These are phyloP conservation scores for Paramacrobiotus metropolitanus DNA, from an alignment of 1,140 invertebrate species.

Conservation along the genomic window DNA sequence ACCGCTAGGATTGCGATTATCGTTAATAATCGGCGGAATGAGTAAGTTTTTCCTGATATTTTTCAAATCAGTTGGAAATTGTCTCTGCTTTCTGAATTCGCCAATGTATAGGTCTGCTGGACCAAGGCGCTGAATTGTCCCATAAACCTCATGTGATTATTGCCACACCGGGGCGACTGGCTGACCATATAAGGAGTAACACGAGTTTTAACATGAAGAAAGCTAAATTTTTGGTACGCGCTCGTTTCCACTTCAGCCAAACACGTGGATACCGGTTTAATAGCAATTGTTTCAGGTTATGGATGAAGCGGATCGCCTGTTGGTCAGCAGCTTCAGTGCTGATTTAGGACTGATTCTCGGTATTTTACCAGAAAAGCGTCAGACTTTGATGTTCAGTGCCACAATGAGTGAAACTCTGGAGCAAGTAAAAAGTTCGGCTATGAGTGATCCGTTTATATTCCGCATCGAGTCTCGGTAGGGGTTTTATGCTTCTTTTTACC, in stretches of 20 bases:
- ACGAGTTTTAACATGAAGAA: slow-evolving; percentile 73
- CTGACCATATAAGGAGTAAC: slow-evolving; percentile 75
- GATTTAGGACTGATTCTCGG: slow-evolving; percentile 87
- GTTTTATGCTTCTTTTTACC: not conserved
- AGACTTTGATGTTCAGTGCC: slow-evolving; percentile 75
- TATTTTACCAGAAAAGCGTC: slow-evolving; percentile 61
- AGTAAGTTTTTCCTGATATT: slow-evolving; percentile 31
- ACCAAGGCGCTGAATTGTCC: slow-evolving; percentile 61
- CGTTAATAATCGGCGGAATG: slow-evolving; percentile 70
- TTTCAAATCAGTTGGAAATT: not conserved
- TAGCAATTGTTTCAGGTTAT: slow-evolving; percentile 37
- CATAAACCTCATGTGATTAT: slow-evolving; percentile 90
- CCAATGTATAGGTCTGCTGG: slow-evolving; percentile 51
- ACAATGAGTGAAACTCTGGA: slow-evolving; percentile 97
- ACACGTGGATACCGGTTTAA: not conserved
- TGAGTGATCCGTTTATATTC: slow-evolving; percentile 68
- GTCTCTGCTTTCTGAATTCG: not conserved
- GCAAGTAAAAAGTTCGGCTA: slow-evolving; percentile 78
- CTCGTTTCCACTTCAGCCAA: slow-evolving; percentile 19
- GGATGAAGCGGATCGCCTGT: slow-evolving; percentile 83
- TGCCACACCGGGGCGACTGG: slow-evolving; percentile 63
- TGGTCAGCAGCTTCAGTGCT: slow-evolving; percentile 87
- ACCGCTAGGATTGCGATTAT: slow-evolving; percentile 72
- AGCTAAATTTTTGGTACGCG: slow-evolving; percentile 52
- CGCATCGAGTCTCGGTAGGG: slow-evolving; percentile 65